Evolutionary conservation across 2,888 invertebrate genomes (phyloP).

Genomic region (Polia nebulosa): DNA sequence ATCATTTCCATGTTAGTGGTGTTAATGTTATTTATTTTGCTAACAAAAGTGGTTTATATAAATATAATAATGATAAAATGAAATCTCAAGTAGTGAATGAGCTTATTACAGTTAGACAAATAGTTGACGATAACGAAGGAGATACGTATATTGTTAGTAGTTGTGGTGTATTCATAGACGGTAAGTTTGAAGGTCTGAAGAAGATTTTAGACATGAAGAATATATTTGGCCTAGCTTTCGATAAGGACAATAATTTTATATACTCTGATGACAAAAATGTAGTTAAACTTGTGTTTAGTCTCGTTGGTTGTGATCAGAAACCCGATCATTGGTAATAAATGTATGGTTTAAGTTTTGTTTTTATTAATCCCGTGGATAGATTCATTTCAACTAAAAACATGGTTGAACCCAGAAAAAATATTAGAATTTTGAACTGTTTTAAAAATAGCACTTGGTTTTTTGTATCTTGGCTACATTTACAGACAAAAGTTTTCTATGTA

Average conservation of each 20-base stretch:
- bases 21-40: slow-evolving; percentile 75
- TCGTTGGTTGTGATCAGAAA: slow-evolving; percentile 68
- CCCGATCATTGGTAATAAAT: slow-evolving; percentile 50
- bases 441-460: too few relatives aligned
- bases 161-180: slow-evolving; percentile 73
- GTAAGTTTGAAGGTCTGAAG: slow-evolving; percentile 65
- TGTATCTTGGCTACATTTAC: too few relatives aligned
- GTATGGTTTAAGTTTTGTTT: slow-evolving; percentile 1
- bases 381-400: neutral
- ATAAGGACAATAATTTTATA: slow-evolving; percentile 79
- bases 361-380: neutral
- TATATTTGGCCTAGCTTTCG: slow-evolving; percentile 79
- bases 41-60: slow-evolving; percentile 80
- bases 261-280: slow-evolving; percentile 78
- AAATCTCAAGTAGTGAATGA: slow-evolving; percentile 70
- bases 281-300: slow-evolving; percentile 72
- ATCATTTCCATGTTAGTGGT: slow-evolving; percentile 75
- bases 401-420: neutral
- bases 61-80: slow-evolving; percentile 69
- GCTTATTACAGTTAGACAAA: slow-evolving; percentile 77
- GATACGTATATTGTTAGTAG: slow-evolving; percentile 78
- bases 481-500: too few relatives aligned
- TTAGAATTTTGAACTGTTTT: too few relatives aligned
- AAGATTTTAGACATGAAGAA: slow-evolving; percentile 75
- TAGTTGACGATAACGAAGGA: slow-evolving; percentile 79